Evolutionary conservation across 2,113 vertebrate genomes (phyloP), one percentile per base, ranked within the genome.

Genomic region (Psilopsiagon aurifrons): DNA sequence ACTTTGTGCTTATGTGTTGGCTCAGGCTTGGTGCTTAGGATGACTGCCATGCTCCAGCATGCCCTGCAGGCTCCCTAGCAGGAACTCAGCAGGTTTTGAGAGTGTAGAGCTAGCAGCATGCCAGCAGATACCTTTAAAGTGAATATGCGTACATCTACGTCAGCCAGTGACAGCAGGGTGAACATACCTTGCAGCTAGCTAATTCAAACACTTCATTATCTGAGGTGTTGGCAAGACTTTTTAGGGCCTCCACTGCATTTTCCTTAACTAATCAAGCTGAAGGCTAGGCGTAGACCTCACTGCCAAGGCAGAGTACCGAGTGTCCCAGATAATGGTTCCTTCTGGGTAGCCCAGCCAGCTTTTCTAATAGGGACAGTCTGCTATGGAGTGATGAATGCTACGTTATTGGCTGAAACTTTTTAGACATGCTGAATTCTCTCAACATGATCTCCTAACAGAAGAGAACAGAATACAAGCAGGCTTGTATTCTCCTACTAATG

Each of bases 191-290:
- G 76, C 64, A 86, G 71, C 71, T 84, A 78, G 68, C 51, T 84
- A 59, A 23, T 90, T 80, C 71, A 92, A 88, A 63, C 1, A 2
- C 27, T 82, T 84, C 52, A 82, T 89, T 81, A 88, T 94, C 74
- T 64, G 77, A 92, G 47, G 13, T 23, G 23, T 24, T 94, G 92
- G 91, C 83, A 90, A 88, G 79, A 79, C 23, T 35, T 90, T 91
- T 92, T 76, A 96, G 23, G 67, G 28, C 74, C 47, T 84, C 23
- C 27, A 29, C 22, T 80, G 69, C 33, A 79, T 95, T 97, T 92
- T 92, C 57, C 18, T 81, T 81, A 93, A 37, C 89, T 95, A 95
- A 94, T 97, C 78, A 97, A 92, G 75, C 77, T 93, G 85, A 96
- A 96, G 64, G 54, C 79, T 46, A 77, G 54, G 43, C 73, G 79